These are phyloP conservation scores for Drosophila lacteicornis DNA, from an alignment of 1,140 invertebrate genomes.

Conservation along the genomic window DNA sequence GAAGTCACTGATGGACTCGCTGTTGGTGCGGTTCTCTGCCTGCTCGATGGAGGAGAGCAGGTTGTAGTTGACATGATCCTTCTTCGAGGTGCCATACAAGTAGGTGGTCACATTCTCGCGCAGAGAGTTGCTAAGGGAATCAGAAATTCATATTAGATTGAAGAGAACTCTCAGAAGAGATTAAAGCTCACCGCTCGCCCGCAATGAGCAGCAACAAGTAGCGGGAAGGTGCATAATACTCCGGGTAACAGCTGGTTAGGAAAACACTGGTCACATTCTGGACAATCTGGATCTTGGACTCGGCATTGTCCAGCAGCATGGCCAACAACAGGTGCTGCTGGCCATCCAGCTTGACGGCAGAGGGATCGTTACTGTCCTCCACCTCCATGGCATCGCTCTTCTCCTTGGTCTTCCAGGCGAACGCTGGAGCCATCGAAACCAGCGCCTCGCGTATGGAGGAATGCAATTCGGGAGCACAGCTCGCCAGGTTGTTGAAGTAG, in stretches of 20 bases:
- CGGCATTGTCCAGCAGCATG: constrained; percentile 86
- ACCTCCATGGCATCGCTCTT: constrained; percentile 71
- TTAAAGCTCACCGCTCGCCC: constrained; percentile 89
- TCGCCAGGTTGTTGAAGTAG: constrained; percentile 86
- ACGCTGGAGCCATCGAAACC: constrained; percentile 89
- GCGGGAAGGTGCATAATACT: constrained; percentile 92
- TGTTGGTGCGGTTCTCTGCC: constrained; percentile 39
- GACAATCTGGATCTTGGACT: constrained; percentile 89
- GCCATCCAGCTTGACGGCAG: constrained; percentile 85
- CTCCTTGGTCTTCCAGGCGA: constrained; percentile 86
- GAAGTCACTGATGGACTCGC: constrained; percentile 65
- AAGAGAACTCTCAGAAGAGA: neutral
- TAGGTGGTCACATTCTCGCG: constrained; percentile 78
- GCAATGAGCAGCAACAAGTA: constrained; percentile 93
- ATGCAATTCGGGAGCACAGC: constrained; percentile 87
- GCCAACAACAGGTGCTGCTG: constrained; percentile 86
- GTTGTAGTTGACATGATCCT: constrained; percentile 81
- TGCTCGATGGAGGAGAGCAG: constrained; percentile 79
- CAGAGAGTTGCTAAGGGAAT: constrained; percentile 67
- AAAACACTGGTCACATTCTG: constrained; percentile 93
- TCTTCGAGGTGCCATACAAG: constrained; percentile 82
- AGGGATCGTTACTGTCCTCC: constrained; percentile 38
- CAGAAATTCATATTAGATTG: neutral
- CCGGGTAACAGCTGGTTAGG: constrained; percentile 92
- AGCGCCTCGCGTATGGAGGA: constrained; percentile 90